A percentile compares a stretch with the other conserved stretches of the same genome.
Evolutionary conservation across 2,888 invertebrate species (phyloP).

Genomic region (Spatulosminthurus flaviceps): DNA sequence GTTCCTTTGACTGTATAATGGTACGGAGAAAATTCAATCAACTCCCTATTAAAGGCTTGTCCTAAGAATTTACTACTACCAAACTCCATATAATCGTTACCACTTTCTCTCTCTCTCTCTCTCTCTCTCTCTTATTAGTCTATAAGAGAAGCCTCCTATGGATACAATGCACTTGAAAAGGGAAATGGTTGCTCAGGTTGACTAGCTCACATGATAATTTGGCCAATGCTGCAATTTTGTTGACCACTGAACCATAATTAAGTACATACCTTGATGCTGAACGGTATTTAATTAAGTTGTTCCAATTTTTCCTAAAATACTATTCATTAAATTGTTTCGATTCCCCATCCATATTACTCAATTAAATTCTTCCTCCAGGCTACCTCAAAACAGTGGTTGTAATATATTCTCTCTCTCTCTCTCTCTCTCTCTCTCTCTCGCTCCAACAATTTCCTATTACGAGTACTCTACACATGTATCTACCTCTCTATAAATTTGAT

Average conservation of each 20-base stretch:
- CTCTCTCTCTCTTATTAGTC: no score
- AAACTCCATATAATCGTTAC: neutral
- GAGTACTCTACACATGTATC: neutral
- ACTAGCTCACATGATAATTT: slow-evolving; percentile 20
- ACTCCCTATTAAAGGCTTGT: neutral
- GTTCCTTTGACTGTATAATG: slow-evolving; percentile 19
- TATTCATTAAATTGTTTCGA: slow-evolving; percentile 28
- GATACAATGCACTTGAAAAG: no score
- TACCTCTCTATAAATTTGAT: slow-evolving; percentile 10
- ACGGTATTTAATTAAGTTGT: slow-evolving; percentile 30
- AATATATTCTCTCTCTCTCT: neutral
- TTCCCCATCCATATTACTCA: neutral
- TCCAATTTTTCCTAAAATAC: slow-evolving; percentile 11
- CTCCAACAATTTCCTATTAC: neutral
- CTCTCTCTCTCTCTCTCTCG: neutral
- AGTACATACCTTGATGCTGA: slow-evolving; percentile 21
- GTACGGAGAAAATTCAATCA: slow-evolving; percentile 15
- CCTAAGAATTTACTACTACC: neutral
- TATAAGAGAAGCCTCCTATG: no score
- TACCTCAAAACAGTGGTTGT: neutral
- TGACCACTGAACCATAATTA: slow-evolving; percentile 42
- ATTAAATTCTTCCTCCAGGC: neutral
- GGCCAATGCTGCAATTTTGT: slow-evolving; percentile 31
- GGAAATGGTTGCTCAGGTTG: neutral
- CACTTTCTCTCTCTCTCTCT: slow-evolving; percentile 18